Base-by-base conservation (phyloP, 2,113 vertebrate species). In the Silurus meridionalis region DNA sequence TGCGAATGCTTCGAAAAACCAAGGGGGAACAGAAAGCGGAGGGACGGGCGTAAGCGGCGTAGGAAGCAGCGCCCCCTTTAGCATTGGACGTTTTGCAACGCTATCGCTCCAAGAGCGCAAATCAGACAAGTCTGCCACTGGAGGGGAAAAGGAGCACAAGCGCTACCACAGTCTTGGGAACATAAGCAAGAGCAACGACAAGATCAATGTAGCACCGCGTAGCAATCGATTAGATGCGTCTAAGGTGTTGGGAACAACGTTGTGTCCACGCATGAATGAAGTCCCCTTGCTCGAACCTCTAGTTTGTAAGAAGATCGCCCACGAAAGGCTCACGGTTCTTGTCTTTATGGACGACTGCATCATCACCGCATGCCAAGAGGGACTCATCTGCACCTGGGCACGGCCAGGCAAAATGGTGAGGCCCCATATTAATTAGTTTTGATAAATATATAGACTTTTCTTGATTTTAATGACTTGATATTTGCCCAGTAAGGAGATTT, bases 271-370 rank as follows among this genome's bases (percentile, higher is more conserved):
- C n/a, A 96, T 98, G 92, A 94, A 97, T 0, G 97, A 98, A 90
- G 97, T 98, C 86, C 97, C 97, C 0, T 93, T 98, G 91, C 95
- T 98, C 15, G 97, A 98, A 92, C 97, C 97, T 3, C 95, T 98
- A 3, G 96, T 98, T 55, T 98, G 97, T 90, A 97, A 98, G 94
- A 98, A 98, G 91, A 97, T 98, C 0, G 97, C 97, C 1, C 97
- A 97, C 46, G 97, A 97, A 91, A 92, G 97, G 61, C 94, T 98
- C 82, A 97, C 97, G 0, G 97, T 98, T n/a, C 93, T 98, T 28
- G 95, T 98, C 0, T 98, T 98, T 93, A 93, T 98, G 94, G 97
- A 98, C 91, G 97, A 97, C 92, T 98, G 97, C 82, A 97, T 98
- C 89, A 96, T 98, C 91, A 98, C 97, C 0, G 97, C 96, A 69